phyloP scores from a whole-genome alignment of 1,140 invertebrate species.

The Nephotettix cincticeps region DNA sequence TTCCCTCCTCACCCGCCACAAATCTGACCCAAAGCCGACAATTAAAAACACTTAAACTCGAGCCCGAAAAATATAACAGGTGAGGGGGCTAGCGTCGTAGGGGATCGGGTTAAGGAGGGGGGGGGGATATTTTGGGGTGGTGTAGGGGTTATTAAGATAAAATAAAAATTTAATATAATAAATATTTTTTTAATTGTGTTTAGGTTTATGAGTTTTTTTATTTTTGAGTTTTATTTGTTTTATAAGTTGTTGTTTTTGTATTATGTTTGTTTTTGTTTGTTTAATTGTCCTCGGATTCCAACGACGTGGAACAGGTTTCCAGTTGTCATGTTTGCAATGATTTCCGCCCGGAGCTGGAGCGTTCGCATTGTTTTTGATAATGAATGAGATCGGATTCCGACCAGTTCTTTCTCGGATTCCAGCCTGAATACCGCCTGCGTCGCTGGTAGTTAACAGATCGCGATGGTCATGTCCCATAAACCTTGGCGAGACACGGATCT shows the following conservation, averaged over 20 bases:
- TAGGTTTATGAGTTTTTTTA: too few relatives aligned
- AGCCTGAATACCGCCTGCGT: not conserved
- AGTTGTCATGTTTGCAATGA: not conserved
- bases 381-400: conserved; percentile 4
- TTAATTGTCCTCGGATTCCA: not conserved
- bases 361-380: conserved; percentile 1
- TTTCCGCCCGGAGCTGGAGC: not conserved
- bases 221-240: too few relatives aligned
- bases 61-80: not conserved
- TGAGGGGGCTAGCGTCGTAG: not conserved
- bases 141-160: too few relatives aligned
- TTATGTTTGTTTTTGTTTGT: too few relatives aligned
- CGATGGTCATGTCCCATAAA: not conserved
- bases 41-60: conserved; percentile 12
- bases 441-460: not conserved
- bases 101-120: too few relatives aligned
- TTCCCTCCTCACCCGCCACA: not conserved
- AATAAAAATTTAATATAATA: too few relatives aligned
- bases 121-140: too few relatives aligned
- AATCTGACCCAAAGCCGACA: not conserved
- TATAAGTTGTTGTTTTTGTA: too few relatives aligned
- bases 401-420: conserved; percentile 6
- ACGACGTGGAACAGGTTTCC: not conserved
- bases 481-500: too few relatives aligned
- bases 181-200: too few relatives aligned